Base-by-base conservation (phyloP, 2,113 vertebrate species). In the Damaliscus lunatus region DNA sequence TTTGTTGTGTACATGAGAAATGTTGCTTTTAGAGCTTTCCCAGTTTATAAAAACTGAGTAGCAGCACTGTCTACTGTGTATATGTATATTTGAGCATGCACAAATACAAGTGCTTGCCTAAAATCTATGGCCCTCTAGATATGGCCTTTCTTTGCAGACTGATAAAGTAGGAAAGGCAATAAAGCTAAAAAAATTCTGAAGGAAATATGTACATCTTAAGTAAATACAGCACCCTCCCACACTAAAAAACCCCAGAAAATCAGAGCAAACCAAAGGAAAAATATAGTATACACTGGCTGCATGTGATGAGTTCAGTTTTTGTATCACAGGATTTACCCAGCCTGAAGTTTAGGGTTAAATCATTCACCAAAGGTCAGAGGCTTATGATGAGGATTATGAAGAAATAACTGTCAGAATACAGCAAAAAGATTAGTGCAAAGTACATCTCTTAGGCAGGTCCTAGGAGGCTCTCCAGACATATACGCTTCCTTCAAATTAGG, bases 401-500 rank as follows among this genome's bases (percentile, higher is more conserved):
- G 98, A 99, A 99, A 98, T 98, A 99, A 98, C 98, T 98, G 97
- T 98, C 97, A 96, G 98, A 98, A 98, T 98, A 98, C 83, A 98
- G 98, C 97, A 96, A 91, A 98, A 98, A 99, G 98, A 99, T 99
- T 98, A 99, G 98, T 97, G 98, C 97, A 98, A 98, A 99, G 97
- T 98, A 97, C 96, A 97, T 97, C 97, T 98, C 97, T 97, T 80
- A 98, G 97, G 97, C 97, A 98, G 98, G 98, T 98, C 98, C 97
- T 98, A 98, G 97, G 96, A 99, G 98, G 98, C 97, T 98, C 97
- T 98, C 96, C 96, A 98, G 95, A 98, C 97, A 96, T 98, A 98
- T 98, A 93, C 97, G 97, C 98, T 98, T 97, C 91, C 98, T 98
- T 98, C 92, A 98, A 98, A 98, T 98, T 94, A 98, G 98, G 98